phyloP scores from a whole-genome alignment of 2,113 vertebrate genomes.

The Cygnus buccinator region DNA sequence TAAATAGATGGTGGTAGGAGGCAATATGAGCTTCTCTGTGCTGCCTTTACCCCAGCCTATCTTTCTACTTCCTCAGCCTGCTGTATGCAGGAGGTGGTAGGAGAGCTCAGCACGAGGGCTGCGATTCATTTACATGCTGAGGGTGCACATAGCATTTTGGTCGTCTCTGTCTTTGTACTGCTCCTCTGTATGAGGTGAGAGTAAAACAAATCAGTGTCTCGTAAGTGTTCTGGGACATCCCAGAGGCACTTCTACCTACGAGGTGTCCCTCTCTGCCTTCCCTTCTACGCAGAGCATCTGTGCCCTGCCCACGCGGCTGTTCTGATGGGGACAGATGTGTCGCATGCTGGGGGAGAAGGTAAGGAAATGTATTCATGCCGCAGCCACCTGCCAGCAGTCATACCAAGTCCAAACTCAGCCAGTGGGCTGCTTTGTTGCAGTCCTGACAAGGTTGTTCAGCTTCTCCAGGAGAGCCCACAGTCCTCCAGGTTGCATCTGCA shows the following conservation, averaged over 20 bases:
- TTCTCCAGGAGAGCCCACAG: background rate
- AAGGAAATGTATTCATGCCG: background rate
- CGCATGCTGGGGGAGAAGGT: background rate
- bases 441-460: background rate
- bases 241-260: background rate
- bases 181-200: background rate
- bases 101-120: background rate
- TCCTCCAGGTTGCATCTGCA: rapidly evolving
- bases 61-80: background rate
- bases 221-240: background rate
- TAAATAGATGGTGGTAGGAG: slow-evolving; percentile 49
- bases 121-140: background rate
- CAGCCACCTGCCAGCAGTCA: background rate
- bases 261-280: background rate
- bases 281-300: background rate
- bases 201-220: background rate
- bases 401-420: background rate
- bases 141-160: background rate
- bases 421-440: background rate
- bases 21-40: slow-evolving; percentile 4
- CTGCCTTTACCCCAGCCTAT: background rate
- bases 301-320: background rate
- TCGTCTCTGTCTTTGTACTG: background rate
- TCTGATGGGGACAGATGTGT: background rate
- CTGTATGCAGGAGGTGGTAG: background rate